A percentile compares a stretch with the other conserved stretches of the same genome.
Evolutionary conservation across 2,797 vertebrate species (phyloP).

Genomic region (Tamandua tetradactyla): DNA sequence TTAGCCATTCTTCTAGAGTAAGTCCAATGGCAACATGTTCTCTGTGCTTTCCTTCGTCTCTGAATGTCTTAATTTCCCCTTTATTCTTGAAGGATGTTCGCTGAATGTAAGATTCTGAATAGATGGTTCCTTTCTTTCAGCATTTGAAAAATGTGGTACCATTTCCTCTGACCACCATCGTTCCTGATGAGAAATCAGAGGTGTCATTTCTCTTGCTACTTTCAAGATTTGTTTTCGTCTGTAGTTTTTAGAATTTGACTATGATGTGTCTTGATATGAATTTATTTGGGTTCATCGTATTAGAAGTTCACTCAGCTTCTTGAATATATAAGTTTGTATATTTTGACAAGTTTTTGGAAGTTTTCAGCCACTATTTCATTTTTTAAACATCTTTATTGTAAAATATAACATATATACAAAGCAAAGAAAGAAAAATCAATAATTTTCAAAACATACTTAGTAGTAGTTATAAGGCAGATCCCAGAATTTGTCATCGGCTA

Average conservation of each 20-base stretch:
- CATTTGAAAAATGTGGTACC: background rate
- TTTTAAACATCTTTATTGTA: no score
- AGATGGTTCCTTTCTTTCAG: background rate
- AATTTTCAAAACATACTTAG: no score
- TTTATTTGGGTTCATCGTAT: background rate
- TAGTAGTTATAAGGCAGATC: no score
- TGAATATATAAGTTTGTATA: background rate
- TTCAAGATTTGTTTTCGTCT: background rate
- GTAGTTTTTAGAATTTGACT: background rate
- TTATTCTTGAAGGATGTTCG: background rate
- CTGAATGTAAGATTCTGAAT: background rate
- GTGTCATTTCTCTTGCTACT: background rate
- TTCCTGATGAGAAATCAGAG: background rate
- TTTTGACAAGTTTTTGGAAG: background rate
- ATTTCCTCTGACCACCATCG: background rate
- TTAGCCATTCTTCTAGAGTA: background rate
- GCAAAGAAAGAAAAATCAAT: no score
- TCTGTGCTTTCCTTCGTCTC: background rate
- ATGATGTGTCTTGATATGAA: background rate
- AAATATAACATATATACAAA: no score
- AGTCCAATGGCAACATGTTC: background rate
- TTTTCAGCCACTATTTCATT: background rate
- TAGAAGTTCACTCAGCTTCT: background rate
- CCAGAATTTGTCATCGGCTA: no score
- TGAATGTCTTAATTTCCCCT: background rate